These are phyloP conservation scores for Aleiodes alternator DNA, from an alignment of 2,888 invertebrate species.

Conservation along the genomic window DNA sequence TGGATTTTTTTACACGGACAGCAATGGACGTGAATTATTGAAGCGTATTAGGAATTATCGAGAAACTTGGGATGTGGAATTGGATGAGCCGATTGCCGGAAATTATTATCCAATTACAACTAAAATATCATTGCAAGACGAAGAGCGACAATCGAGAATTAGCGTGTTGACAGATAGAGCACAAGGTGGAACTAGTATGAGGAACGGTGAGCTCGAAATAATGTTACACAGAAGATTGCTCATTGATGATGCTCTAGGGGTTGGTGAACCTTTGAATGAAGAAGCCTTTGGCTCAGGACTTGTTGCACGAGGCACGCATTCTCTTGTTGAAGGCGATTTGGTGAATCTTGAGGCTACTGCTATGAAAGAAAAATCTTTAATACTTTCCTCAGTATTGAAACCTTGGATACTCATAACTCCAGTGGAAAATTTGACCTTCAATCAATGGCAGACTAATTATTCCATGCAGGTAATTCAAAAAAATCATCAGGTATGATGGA, in stretches of 20 bases:
- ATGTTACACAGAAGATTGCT: slow-evolving; percentile 92
- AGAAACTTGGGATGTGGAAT: slow-evolving; percentile 84
- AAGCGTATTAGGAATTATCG: slow-evolving; percentile 82
- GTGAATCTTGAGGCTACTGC: slow-evolving; percentile 54
- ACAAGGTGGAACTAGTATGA: slow-evolving; percentile 87
- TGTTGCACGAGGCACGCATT: slow-evolving; percentile 84
- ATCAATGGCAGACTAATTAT: slow-evolving; percentile 77
- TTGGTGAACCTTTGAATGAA: slow-evolving; percentile 94
- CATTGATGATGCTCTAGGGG: slow-evolving; percentile 94
- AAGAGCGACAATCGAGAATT: slow-evolving; percentile 73
- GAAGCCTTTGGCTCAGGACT: slow-evolving; percentile 82
- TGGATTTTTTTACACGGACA: slow-evolving; percentile 91
- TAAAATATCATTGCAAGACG: slow-evolving; percentile 83
- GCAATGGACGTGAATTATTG: slow-evolving; percentile 92
- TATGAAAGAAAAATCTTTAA: slow-evolving; percentile 69
- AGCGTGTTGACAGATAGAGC: slow-evolving; percentile 85
- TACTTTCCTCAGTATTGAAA: slow-evolving; percentile 78
- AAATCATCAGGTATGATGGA: slow-evolving; percentile 67
- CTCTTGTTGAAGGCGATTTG: slow-evolving; percentile 75
- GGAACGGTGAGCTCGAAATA: slow-evolving; percentile 86
- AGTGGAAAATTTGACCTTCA: slow-evolving; percentile 75
- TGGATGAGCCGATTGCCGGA: slow-evolving; percentile 85
- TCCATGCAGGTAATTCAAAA: slow-evolving; percentile 61
- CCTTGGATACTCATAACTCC: slow-evolving; percentile 81
- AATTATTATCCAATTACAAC: slow-evolving; percentile 97